Base-by-base conservation (phyloP, 2,888 invertebrate genomes). In the Brachycybe producta region DNA sequence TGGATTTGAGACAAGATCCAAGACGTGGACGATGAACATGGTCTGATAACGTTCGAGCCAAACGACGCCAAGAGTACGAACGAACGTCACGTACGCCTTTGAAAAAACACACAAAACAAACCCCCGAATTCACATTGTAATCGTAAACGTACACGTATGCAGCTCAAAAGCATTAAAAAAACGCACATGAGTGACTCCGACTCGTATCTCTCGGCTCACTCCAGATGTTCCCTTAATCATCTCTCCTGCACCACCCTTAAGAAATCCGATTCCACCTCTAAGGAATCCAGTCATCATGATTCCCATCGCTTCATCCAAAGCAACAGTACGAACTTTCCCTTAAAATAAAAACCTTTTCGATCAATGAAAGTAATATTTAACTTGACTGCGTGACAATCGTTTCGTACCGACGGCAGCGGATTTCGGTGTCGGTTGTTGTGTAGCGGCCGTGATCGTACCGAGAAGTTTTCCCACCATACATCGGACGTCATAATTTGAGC, bases 21-120 rank as follows among this genome's bases (percentile, higher is more conserved):
- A 70, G 3, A 97, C 79, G 65, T 97, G 95, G 8, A 78, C 78
- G n/a, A 95, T 70, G 60, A 95, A 80, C 1, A 79, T 75, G 13
- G 80, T 80, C 62, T 95, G 75, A 65, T 97, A 90, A 19, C 87
- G 78, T 68, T 98, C 97, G 54, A 98, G 68, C 97, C 97, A 98
- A 1, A 81, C 76, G 7, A 87, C 82, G 27, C 97, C 97, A 77
- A 97, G 79, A 61, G 84, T 82, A 68, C 88, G 85, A 0, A 91
- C 84, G 66, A 97, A 90, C 47, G 88, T 82, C 24, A 98, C 94
- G 66, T 98, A 98, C 0, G 92, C 86, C 88, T 88, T 66, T 57
- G 69, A 67, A 41, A 7, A 49, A 50, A 39, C 3, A 5, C 52
- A 26, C 5, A 5, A 19, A 48, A 8, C 5, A 45, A 11, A 7